Conservation (phyloP, 2,113 vertebrate genomes). For the Rhinogobius similis region DNA sequence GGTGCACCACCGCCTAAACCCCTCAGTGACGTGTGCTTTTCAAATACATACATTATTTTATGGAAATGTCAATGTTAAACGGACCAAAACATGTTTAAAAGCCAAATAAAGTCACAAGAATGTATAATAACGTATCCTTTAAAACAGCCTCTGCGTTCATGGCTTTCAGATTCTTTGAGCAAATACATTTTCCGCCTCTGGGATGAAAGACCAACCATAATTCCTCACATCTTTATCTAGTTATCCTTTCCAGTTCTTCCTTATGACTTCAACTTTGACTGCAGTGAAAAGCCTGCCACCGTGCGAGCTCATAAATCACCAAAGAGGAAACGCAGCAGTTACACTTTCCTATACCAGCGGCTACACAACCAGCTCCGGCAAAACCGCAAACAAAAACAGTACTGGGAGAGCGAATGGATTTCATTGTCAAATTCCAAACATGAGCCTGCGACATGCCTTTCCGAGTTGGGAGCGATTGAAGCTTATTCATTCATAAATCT, state of each 20-base stretch:
- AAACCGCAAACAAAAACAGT: constrained; percentile 47
- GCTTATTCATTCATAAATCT: constrained; percentile 75
- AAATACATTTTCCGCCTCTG: not conserved
- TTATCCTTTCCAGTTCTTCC: constrained; percentile 2
- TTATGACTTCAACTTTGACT: constrained; percentile 19
- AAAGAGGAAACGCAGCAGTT: constrained; percentile 41
- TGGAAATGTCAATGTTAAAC: no score
- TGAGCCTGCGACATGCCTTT: constrained; percentile 34
- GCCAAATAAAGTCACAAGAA: not conserved
- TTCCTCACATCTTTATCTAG: not conserved
- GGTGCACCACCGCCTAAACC: no score
- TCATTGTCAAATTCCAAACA: constrained; percentile 61
- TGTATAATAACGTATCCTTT: not conserved
- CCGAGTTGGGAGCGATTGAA: constrained; percentile 45
- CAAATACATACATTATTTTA: no score
- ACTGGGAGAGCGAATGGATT: constrained; percentile 38
- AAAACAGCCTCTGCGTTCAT: not conserved
- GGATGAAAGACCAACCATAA: not conserved
- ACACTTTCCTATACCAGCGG: not conserved
- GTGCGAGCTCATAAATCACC: constrained; percentile 39
- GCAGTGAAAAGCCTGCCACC: constrained; percentile 41
- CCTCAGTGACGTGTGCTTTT: no score
- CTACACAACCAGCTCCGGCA: constrained; percentile 34
- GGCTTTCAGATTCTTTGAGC: not conserved
- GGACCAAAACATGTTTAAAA: not conserved